Evolutionary conservation across 35 echinoderm and acorn worm species (phyloP), one percentile per base, ranked within the genome.

Genomic region (Heliocidaris erythrogramma): DNA sequence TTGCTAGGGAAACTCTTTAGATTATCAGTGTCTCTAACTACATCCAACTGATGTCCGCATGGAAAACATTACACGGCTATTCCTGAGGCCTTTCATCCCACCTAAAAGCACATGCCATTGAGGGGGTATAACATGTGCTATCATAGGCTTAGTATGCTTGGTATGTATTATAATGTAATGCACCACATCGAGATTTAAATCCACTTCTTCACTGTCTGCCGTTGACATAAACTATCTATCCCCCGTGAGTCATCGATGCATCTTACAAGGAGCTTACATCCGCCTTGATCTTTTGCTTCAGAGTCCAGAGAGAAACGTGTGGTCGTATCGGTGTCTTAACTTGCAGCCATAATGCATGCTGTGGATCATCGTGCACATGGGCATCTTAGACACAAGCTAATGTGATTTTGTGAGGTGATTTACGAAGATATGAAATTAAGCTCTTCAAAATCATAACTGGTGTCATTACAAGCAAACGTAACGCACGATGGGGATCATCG

Each of bases 161-260:
- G 65, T 24, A 78, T n/a, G 65, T 24, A 78, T 78, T 78, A 78
- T 29, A 78, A 29, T 78, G 21, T 78, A 78, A 78, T 78, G 65
- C 65, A 78, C 65, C 65, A 78, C 65, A 78, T 78, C 17, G 65
- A n/a, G 65, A 78, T 78, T 78, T 78, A n/a, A 78, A 78, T 78
- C 65, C 7, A 21, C 65, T 69, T 69, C 65, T 78, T 27, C 65
- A 7, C 52, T 18, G 21, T 78, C 65, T 78, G 21, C 27, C 5
- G 18, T 78, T 78, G 65, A 78, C 65, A 78, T 78, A 5, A 78
- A 17, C 65, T n/a, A 78, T n/a, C 65, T 78, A 27, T n/a, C 65
- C 65, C 65, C 65, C 5, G 65, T 78, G 65, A 78, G 65, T 78
- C 65, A 78, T 78, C 17, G 21, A 78, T 78, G 65, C 65, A 18